phyloP scores from a whole-genome alignment of 1,140 invertebrate species.

The Mercenaria mercenaria region DNA sequence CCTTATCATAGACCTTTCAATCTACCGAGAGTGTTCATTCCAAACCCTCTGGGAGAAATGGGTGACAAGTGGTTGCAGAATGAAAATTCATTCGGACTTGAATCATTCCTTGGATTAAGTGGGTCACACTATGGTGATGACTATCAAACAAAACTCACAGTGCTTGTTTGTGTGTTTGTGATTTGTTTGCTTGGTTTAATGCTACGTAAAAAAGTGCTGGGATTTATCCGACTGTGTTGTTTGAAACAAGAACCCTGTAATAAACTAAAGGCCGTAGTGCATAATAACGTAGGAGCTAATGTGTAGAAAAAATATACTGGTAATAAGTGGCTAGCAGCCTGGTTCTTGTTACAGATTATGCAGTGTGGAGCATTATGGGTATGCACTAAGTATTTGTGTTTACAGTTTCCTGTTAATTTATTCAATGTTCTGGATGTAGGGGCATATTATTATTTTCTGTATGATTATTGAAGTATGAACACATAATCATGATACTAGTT shows the following conservation, averaged over 20 bases:
- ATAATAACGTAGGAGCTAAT: conserved; percentile 33
- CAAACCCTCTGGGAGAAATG: conserved; percentile 70
- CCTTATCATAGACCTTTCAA: conserved; percentile 76
- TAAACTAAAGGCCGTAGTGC: conserved; percentile 45
- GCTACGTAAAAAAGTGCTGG: conserved; percentile 50
- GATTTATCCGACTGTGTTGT: conserved; percentile 48
- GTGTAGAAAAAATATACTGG: background rate
- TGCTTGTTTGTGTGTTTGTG: conserved; percentile 70
- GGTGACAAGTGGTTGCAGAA: conserved; percentile 67
- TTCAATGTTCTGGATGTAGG: too few relatives aligned
- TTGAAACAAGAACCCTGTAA: conserved; percentile 63
- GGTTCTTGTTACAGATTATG: too few relatives aligned
- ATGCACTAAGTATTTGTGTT: too few relatives aligned
- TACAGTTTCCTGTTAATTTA: too few relatives aligned
- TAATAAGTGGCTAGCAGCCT: too few relatives aligned
- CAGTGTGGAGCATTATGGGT: too few relatives aligned
- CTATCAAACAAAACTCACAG: conserved; percentile 72
- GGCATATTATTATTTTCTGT: too few relatives aligned
- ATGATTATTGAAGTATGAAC: too few relatives aligned
- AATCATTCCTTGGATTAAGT: conserved; percentile 68
- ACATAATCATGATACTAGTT: too few relatives aligned
- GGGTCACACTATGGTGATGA: conserved; percentile 74
- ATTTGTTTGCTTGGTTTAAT: conserved; percentile 70
- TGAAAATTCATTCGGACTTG: conserved; percentile 40
- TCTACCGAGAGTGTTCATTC: conserved; percentile 61